Evolutionary conservation across 23 tunicate genomes (phyloP), one percentile per base, ranked within the genome.

Genomic region (Aplidium turbinatum): DNA sequence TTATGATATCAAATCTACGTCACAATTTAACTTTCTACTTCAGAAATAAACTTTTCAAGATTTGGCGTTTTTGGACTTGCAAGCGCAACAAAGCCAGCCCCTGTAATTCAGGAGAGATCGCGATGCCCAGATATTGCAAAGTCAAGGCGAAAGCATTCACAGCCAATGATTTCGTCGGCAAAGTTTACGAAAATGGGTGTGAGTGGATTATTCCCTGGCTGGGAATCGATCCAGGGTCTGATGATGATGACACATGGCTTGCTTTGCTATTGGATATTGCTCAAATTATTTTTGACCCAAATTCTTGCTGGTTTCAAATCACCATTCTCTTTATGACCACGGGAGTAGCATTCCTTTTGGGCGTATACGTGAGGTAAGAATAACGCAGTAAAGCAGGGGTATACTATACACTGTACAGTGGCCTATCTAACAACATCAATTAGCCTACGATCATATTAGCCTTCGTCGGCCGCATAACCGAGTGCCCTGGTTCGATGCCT

Each of bases 101-200:
- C n/a, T n/a, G n/a, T n/a, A n/a, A n/a, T n/a, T n/a, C n/a, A n/a
- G n/a, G n/a, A n/a, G 60, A 7, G 1, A 63, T 13, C 61, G 72
- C 72, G 31, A 90, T 90, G 97, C 97, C 97, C 2, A 64, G 85
- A 29, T 90, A 82, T 33, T 90, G 97, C 60, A 75, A 53, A 90
- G 90, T 64, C 30, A 82, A 82, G 55, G 85, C 85, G 25, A 68
- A 38, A 54, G 82, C 35, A 42, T 90, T 90, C 78, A 72, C 97
- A 0, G 84, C 71, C 3, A 77, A 66, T 63, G 77, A 78, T 27
- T 21, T 78, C 3, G 36, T 83, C 11, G 30, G 68, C 48, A 70
- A 70, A 31, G 19, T 63, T 1, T 90, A 70, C 58, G 76, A 83
- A 72, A 62, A 55, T n/a, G 74, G 50, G 29, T 90, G 97, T 81